Conservation (phyloP, 2,797 vertebrate species). For the Acanthornis magna region DNA sequence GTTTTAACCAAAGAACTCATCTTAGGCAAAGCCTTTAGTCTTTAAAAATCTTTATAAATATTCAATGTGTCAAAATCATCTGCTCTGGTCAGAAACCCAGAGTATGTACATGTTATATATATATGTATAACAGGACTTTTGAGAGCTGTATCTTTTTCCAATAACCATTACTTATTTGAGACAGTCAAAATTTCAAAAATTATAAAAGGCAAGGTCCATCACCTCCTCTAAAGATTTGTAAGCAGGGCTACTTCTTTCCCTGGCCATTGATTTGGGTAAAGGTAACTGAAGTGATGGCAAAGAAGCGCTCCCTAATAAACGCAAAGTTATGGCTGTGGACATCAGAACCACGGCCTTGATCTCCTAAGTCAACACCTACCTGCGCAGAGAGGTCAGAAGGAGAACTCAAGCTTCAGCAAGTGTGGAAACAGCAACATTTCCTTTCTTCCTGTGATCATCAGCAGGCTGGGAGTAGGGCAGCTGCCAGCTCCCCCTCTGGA, state of each 20-base stretch:
- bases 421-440: not conserved
- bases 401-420: not conserved
- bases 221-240: not conserved
- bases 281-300: not conserved
- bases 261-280: not conserved
- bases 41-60: not conserved
- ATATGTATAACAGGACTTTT: not conserved
- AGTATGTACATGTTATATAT: not conserved
- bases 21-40: not conserved
- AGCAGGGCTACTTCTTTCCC: not conserved
- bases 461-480: not conserved
- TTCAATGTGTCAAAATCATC: not conserved
- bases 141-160: not conserved
- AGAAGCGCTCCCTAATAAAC: not conserved
- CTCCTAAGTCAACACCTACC: not conserved
- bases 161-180: not conserved
- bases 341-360: not conserved
- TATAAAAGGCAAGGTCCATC: not conserved
- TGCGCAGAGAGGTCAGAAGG: not conserved
- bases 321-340: not conserved
- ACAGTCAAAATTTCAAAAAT: not conserved
- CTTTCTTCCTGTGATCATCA: not conserved
- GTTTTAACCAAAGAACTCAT: not conserved
- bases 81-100: not conserved
- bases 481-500: not conserved